Conservation (phyloP, 2,888 invertebrate species). For the Synanthedon tipuliformis region DNA sequence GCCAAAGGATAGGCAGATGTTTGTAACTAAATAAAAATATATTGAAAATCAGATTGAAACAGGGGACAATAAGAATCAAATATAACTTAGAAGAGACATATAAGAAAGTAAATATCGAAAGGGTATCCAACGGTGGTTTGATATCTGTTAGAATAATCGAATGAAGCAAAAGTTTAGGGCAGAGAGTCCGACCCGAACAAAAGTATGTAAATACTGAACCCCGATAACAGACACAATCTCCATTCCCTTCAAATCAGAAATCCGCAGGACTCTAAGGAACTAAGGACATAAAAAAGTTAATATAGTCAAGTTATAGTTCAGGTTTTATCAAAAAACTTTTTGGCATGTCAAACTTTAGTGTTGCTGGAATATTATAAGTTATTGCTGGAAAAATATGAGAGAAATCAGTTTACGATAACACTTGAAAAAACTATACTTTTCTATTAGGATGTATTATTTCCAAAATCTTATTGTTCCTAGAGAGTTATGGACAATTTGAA, state of each 20-base stretch:
- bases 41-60: background rate
- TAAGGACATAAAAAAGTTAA: background rate
- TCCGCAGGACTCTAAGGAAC: constrained; percentile 3
- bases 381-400: no score
- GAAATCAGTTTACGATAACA: no score
- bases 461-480: no score
- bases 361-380: no score
- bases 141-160: constrained; percentile 41
- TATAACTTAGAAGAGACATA: constrained; percentile 32
- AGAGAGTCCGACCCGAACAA: constrained; percentile 11
- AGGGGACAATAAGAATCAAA: constrained; percentile 6
- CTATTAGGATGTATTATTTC: no score
- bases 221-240: constrained; percentile 28
- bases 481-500: no score
- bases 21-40: no score
- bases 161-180: constrained; percentile 27
- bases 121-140: constrained; percentile 21
- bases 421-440: no score
- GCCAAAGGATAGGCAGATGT: no score
- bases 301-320: background rate
- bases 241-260: constrained; percentile 20
- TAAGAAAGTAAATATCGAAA: constrained; percentile 36
- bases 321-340: no score
- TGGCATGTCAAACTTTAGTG: no score
- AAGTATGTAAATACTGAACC: constrained; percentile 34